Conservation (phyloP, 2,113 vertebrate genomes). For the Tautogolabrus adspersus region DNA sequence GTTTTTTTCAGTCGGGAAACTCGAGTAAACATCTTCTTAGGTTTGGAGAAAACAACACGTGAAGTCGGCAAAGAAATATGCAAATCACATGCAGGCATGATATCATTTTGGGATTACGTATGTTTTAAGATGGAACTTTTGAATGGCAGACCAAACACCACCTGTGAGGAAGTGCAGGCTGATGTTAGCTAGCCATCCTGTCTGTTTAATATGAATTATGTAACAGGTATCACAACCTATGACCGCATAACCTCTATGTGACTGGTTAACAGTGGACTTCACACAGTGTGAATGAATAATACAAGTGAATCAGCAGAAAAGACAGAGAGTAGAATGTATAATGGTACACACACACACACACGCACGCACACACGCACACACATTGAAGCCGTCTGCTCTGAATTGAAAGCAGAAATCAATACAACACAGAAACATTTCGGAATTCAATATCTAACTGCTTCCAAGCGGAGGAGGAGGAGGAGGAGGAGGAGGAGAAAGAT, state of each 20-base stretch:
- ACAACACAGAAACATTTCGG: constrained; percentile 65
- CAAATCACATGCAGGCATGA: no score
- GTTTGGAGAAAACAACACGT: no score
- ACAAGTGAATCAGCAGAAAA: constrained; percentile 26
- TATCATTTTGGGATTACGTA: no score
- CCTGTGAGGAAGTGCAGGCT: not conserved
- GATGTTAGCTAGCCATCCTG: not conserved
- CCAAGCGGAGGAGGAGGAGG: not conserved
- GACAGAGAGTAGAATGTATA: not conserved
- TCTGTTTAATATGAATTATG: not conserved
- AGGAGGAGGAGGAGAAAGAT: not conserved
- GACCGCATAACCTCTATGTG: not conserved
- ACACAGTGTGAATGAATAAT: not conserved
- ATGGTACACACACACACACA: not conserved
- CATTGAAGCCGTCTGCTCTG: constrained; percentile 36
- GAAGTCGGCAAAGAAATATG: no score
- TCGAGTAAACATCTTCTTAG: no score
- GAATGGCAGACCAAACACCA: not conserved
- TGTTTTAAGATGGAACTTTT: not conserved
- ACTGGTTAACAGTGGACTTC: not conserved
- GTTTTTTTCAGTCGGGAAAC: no score
- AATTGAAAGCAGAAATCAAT: constrained; percentile 68
- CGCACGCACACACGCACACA: not conserved
- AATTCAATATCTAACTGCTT: constrained; percentile 58
- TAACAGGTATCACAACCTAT: not conserved